Percentiles rank a stretch among this genome's conserved stretches.
Evolutionary conservation across 2,797 vertebrate genomes (phyloP).

Genomic region (Mus minutoides): DNA sequence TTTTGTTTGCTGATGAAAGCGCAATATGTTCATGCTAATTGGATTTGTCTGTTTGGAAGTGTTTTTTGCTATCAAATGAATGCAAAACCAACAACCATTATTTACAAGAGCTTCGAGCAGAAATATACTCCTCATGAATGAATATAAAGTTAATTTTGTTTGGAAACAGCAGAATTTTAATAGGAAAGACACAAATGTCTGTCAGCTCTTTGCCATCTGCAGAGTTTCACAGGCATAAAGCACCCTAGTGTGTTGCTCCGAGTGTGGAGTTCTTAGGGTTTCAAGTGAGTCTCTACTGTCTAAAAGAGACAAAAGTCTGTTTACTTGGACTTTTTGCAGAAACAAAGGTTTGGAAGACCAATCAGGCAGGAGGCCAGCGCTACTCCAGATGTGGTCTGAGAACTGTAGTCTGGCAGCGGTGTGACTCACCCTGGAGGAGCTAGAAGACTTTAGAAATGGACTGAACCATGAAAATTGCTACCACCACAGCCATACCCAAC

Average conservation of each 20-base stretch:
- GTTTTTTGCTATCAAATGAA: constrained; percentile 53
- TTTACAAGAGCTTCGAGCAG: constrained; percentile 66
- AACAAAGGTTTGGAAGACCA: neutral
- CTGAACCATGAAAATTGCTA: neutral
- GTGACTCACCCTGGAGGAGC: neutral
- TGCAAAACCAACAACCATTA: constrained; percentile 52
- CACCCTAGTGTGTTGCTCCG: neutral
- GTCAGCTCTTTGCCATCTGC: constrained; percentile 43
- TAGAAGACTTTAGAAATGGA: neutral
- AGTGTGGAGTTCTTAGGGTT: neutral
- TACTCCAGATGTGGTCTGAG: neutral
- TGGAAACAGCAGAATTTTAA: constrained; percentile 38
- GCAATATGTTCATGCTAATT: constrained; percentile 47
- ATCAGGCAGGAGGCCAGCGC: neutral
- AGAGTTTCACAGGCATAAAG: neutral
- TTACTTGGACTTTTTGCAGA: neutral
- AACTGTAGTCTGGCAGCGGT: neutral
- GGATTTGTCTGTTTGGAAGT: constrained; percentile 57
- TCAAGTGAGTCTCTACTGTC: neutral
- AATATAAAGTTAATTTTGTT: constrained; percentile 59
- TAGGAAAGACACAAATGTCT: constrained; percentile 17
- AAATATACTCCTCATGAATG: constrained; percentile 54
- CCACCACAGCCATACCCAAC: neutral
- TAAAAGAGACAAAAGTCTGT: neutral
- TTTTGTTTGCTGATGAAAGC: constrained; percentile 49